Base-by-base conservation (phyloP, 2,888 invertebrate species). In the Synanthedon andrenaeformis region DNA sequence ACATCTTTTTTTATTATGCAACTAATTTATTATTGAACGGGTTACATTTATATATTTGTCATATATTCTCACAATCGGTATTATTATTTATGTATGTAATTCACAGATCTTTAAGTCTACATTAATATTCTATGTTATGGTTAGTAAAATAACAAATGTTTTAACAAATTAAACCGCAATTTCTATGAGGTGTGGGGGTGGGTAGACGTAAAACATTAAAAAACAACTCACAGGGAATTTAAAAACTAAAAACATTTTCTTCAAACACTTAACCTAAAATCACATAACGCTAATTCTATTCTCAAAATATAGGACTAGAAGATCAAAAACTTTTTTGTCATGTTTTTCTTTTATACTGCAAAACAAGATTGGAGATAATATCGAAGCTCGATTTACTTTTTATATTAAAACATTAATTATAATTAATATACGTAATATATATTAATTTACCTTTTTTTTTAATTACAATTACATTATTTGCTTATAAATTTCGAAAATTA, bases 291-390 rank as follows among this genome's bases (percentile, higher is more conserved):
- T 60, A 64, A 60, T 52, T 59, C 59, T 65, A 63, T 57, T 54
- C 59, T 78, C 75, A 67, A 58, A 69, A 64, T 74, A 76, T 55
- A 65, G 70, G 84, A 84, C 84, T 84, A 84, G 84, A 84, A 78
- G 72, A 70, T 74, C 70, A 74, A 70, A 70, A 66, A 65, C 62
- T 62, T 63, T 59, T 59, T 61, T 59, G 35, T 58, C 56, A 58
- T 57, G 56, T 57, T 59, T 57, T 58, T 55, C 54, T 64, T 35
- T 35, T 58, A 63, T 61, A 55, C 59, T 63, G 76, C 74, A 76
- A 80, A 70, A 62, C 63, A 77, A 71, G 75, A 76, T 77, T 74
- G 75, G 75, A 75, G 74, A 57, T 55, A 50, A 55, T 67, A 72
- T 73, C 69, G 70, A 79, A 81, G 81, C 78, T 80, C 74, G 56